Conservation (phyloP, 2,797 vertebrate genomes). For the Perodicticus potto region DNA sequence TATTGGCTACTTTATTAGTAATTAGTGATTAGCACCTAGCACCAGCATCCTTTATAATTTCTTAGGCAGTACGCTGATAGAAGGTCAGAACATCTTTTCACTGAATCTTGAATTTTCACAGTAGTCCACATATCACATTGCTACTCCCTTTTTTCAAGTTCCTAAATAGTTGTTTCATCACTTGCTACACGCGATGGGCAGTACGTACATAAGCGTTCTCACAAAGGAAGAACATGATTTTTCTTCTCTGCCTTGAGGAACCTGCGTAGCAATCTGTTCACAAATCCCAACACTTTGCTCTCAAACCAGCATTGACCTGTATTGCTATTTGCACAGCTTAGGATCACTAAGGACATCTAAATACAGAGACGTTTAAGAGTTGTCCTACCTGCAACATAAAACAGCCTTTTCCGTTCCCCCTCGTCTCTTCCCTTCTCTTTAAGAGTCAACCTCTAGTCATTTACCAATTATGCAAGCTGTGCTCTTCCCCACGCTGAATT, state of each 20-base stretch:
- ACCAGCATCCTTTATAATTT: neutral
- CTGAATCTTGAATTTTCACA: neutral
- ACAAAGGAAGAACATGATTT: slow-evolving; percentile 42
- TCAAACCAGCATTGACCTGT: slow-evolving; percentile 52
- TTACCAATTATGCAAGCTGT: neutral
- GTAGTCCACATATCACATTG: neutral
- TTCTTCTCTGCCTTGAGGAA: slow-evolving; percentile 4
- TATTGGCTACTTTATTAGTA: neutral
- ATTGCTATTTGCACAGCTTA: slow-evolving; percentile 37
- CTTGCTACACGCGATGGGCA: neutral
- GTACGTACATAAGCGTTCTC: slow-evolving; percentile 46
- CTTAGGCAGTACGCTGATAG: neutral
- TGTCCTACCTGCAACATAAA: neutral
- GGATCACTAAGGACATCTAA: slow-evolving; percentile 17
- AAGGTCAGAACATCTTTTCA: neutral
- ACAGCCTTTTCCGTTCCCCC: neutral
- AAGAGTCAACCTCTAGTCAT: neutral
- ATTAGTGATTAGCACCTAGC: neutral
- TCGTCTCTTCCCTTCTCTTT: neutral
- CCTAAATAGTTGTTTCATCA: slow-evolving; percentile 30
- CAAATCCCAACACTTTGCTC: slow-evolving; percentile 46
- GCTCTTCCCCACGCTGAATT: neutral
- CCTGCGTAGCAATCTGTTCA: slow-evolving; percentile 27
- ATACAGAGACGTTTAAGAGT: slow-evolving; percentile 4
- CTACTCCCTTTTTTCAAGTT: neutral